phyloP scores from a whole-genome alignment of 2,113 vertebrate genomes.

The Callopanchax toddi region DNA sequence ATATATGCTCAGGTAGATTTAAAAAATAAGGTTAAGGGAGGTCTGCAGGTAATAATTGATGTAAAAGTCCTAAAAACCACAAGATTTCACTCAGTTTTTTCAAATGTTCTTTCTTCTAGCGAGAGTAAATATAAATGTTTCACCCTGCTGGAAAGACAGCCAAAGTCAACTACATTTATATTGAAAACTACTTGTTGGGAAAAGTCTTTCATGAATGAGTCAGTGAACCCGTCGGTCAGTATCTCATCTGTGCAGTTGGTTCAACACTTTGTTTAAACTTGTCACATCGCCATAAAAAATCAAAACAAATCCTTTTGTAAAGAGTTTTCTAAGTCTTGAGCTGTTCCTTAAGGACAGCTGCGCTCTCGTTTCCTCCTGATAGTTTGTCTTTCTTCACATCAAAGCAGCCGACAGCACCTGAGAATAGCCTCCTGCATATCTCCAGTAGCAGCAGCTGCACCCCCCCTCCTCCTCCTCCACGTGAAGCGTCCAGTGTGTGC shows the following conservation, averaged over 20 bases:
- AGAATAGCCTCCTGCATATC: constrained; percentile 43
- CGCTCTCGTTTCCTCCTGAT: constrained; percentile 41
- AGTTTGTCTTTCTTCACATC: constrained; percentile 34
- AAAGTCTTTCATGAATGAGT: neutral
- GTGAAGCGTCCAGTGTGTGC: constrained; percentile 36
- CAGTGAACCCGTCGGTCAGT: neutral
- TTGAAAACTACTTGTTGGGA: neutral
- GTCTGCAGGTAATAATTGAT: neutral
- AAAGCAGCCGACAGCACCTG: constrained; percentile 35
- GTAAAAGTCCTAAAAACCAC: constrained; percentile 1
- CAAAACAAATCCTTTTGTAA: neutral
- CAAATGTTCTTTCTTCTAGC: neutral
- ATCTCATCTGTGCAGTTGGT: neutral
- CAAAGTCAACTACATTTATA: neutral
- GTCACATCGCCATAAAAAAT: neutral
- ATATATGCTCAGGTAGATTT: too few relatives aligned
- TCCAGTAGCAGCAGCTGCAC: constrained; percentile 30
- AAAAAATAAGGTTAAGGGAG: neutral
- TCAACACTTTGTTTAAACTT: constrained; percentile 9
- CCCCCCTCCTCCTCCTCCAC: constrained; percentile 41
- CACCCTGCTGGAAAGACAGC: neutral
- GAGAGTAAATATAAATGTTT: neutral
- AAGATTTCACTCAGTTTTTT: neutral
- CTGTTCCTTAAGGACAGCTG: constrained; percentile 16
- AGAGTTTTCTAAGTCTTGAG: constrained; percentile 4